Percentiles rank a stretch among this genome's conserved stretches.
Conservation (phyloP, 2,113 vertebrate genomes). For the Bujurquina vittata region DNA sequence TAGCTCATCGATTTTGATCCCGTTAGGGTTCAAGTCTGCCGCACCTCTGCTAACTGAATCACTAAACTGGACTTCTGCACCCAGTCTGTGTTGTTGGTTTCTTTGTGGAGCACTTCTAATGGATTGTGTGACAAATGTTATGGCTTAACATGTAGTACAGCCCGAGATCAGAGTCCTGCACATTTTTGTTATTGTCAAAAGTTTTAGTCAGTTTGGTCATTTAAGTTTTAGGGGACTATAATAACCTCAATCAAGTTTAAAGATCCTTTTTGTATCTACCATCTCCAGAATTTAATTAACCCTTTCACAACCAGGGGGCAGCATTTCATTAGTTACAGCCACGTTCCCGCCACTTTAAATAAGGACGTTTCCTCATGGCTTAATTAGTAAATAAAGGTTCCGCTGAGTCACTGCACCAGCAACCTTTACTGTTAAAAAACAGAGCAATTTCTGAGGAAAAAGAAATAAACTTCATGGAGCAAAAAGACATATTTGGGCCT, state of each 20-base stretch:
- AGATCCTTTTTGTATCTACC: not conserved
- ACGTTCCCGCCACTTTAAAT: too few relatives aligned
- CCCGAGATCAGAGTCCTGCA: not conserved
- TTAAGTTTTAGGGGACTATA: not conserved
- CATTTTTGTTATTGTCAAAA: not conserved
- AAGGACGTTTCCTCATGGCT: too few relatives aligned
- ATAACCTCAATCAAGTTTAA: not conserved
- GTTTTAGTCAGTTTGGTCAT: not conserved
- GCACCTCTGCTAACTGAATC: too few relatives aligned
- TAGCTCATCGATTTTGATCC: too few relatives aligned
- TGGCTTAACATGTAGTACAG: not conserved
- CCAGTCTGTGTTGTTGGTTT: not conserved
- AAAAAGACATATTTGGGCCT: too few relatives aligned
- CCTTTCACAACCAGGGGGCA: not conserved
- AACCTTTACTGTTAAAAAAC: too few relatives aligned
- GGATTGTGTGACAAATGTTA: not conserved
- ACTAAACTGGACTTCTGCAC: too few relatives aligned
- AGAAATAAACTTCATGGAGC: too few relatives aligned
- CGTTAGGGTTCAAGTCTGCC: too few relatives aligned
- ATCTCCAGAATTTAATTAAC: not conserved
- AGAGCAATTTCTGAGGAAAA: too few relatives aligned
- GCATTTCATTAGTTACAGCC: not conserved
- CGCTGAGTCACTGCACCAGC: too few relatives aligned
- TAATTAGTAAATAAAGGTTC: too few relatives aligned
- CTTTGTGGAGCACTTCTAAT: not conserved